Evolutionary conservation across 2,113 vertebrate genomes (phyloP).

Genomic region (Aix galericulata): DNA sequence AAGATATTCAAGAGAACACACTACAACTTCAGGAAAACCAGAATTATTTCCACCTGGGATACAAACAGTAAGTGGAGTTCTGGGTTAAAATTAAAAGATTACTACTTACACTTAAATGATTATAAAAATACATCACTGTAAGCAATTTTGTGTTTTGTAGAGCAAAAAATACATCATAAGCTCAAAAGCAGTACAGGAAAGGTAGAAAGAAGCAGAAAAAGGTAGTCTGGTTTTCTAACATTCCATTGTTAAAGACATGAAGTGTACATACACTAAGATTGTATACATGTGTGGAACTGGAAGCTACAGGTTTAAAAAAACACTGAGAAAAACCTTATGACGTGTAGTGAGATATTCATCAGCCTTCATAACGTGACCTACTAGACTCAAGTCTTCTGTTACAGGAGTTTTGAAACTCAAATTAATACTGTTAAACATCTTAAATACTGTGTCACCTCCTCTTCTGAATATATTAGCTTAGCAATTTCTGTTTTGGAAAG

Average conservation of each 20-base stretch:
- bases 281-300: background rate
- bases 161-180: background rate
- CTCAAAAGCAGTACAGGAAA: background rate
- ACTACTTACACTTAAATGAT: background rate
- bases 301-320: background rate
- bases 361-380: background rate
- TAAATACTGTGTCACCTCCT: background rate
- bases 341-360: background rate
- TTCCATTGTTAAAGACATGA: background rate
- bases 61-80: background rate
- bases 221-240: background rate
- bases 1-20: background rate
- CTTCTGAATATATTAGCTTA: background rate
- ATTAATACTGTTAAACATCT: background rate
- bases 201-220: background rate
- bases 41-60: background rate
- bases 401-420: background rate
- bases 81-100: background rate
- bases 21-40: background rate
- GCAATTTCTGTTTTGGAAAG: background rate
- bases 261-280: background rate
- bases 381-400: background rate
- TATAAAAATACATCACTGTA: background rate
- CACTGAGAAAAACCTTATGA: background rate
- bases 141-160: background rate